These are phyloP conservation scores for Chymomyza costata DNA, from an alignment of 1,140 invertebrate genomes.

Conservation along the genomic window DNA sequence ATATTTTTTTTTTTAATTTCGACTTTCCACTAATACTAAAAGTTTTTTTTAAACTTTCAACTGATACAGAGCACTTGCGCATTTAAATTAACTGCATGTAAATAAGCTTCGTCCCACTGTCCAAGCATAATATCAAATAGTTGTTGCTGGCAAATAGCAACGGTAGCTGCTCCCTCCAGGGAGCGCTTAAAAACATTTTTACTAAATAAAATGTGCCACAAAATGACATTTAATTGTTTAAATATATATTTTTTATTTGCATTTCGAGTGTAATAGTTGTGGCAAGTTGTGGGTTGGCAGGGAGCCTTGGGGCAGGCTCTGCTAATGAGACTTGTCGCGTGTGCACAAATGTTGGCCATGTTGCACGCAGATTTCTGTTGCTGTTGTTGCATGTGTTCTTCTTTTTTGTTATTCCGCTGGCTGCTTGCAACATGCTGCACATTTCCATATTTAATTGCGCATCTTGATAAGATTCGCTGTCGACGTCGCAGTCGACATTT, in stretches of 20 bases:
- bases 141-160: too few species aligned
- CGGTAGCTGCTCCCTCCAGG: slow-evolving; percentile 24
- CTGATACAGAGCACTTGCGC: too few species aligned
- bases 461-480: slow-evolving; percentile 54
- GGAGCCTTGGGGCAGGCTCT: background rate
- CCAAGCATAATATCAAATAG: too few species aligned
- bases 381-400: slow-evolving; percentile 29
- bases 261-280: background rate
- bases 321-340: slow-evolving; percentile 62
- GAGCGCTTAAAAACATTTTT: slow-evolving; percentile 21
- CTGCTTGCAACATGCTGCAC: slow-evolving; percentile 36
- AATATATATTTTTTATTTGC: slow-evolving; percentile 7
- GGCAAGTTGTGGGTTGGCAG: background rate
- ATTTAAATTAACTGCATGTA: too few species aligned
- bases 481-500: background rate
- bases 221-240: slow-evolving; percentile 65
- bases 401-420: slow-evolving; percentile 32
- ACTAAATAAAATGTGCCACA: slow-evolving; percentile 65
- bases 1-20: too few species aligned
- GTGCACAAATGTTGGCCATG: slow-evolving; percentile 36
- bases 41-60: too few species aligned
- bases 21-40: too few species aligned
- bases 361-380: slow-evolving; percentile 6
- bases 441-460: slow-evolving; percentile 72
- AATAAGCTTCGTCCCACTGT: too few species aligned